Evolutionary conservation across 2,888 invertebrate genomes (phyloP).

Genomic region (Clunio marinus): DNA sequence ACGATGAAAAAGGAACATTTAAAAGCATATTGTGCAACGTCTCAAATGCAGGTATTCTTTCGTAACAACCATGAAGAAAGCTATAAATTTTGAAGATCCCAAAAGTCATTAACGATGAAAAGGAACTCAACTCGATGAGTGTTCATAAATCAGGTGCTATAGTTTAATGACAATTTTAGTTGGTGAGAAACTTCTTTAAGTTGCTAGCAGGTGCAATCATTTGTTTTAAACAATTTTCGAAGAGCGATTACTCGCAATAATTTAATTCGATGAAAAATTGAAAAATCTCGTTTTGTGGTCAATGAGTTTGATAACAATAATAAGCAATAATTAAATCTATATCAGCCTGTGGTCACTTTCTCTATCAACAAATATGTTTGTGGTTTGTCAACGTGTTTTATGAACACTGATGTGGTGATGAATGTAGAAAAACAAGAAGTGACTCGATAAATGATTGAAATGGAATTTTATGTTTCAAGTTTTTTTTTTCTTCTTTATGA

Average conservation of each 20-base stretch:
- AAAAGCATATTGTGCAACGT: slow-evolving; percentile 12
- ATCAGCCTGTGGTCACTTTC: too few relatives aligned
- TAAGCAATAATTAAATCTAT: slow-evolving; percentile 7
- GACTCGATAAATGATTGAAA: not conserved
- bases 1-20: too few relatives aligned
- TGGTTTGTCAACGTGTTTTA: not conserved
- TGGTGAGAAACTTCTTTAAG: slow-evolving; percentile 15
- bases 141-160: slow-evolving; percentile 12
- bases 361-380: not conserved
- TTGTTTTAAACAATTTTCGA: not conserved
- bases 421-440: not conserved
- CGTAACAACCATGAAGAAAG: not conserved
- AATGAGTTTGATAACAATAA: slow-evolving; percentile 13
- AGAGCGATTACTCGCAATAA: not conserved
- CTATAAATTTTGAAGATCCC: slow-evolving; percentile 12
- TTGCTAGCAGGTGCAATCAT: slow-evolving; percentile 7
- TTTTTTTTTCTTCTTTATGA: too few relatives aligned
- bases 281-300: not conserved
- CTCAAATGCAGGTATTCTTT: not conserved
- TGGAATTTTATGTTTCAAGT: not conserved
- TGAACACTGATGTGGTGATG: not conserved
- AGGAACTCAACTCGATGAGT: slow-evolving; percentile 21
- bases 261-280: not conserved
- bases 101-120: slow-evolving; percentile 29
- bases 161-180: not conserved